phyloP scores from a whole-genome alignment of 2,113 vertebrate genomes.

The Chaenogobius annularis region DNA sequence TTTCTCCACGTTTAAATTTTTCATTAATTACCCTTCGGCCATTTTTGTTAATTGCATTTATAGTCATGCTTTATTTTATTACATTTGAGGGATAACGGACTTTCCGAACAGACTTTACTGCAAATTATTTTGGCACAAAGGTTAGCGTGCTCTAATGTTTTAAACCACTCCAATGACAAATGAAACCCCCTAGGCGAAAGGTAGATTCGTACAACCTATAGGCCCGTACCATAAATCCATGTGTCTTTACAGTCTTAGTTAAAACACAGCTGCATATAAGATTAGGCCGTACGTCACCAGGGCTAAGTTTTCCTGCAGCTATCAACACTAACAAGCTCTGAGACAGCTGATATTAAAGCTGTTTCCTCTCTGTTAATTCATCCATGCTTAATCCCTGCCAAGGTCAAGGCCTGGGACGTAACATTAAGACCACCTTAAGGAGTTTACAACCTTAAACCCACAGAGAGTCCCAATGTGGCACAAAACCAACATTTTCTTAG shows the following conservation, averaged over 20 bases:
- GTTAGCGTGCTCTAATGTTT: neutral
- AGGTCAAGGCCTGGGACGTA: neutral
- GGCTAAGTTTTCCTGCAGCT: neutral
- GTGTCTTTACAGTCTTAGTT: neutral
- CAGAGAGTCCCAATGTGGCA: neutral
- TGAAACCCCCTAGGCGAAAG: neutral
- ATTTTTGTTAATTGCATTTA: neutral
- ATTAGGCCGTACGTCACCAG: neutral
- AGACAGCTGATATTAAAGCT: slow-evolving; percentile 11
- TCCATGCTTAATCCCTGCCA: slow-evolving; percentile 10
- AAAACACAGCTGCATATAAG: neutral
- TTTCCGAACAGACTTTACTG: too few species aligned
- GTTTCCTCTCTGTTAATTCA: neutral
- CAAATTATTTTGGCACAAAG: neutral
- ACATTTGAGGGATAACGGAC: neutral
- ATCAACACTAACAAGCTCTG: slow-evolving; percentile 11
- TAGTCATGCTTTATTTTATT: neutral
- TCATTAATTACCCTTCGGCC: too few species aligned
- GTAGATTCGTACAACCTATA: neutral
- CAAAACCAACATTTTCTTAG: neutral
- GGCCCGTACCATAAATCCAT: neutral
- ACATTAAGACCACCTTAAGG: slow-evolving; percentile 11
- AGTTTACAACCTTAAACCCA: neutral
- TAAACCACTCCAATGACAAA: neutral
- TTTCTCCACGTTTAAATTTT: too few species aligned